These are phyloP conservation scores for Drepana falcataria DNA, from an alignment of 2,888 invertebrate species.

Conservation along the genomic window DNA sequence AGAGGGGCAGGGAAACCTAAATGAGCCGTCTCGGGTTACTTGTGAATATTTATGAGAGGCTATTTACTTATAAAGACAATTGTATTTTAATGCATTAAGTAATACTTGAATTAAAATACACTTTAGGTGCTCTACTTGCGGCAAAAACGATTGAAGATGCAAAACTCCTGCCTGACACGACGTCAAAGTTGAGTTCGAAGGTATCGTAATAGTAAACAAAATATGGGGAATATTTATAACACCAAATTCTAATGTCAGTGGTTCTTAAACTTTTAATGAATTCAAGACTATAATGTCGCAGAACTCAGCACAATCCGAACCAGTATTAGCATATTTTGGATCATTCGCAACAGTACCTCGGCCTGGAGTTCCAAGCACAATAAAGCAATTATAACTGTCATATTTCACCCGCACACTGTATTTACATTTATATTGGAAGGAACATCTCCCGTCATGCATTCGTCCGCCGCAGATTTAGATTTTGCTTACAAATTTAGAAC, in stretches of 20 bases:
- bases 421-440: constrained; percentile 76
- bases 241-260: neutral
- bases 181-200: no score
- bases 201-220: no score
- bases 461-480: constrained; percentile 27
- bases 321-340: constrained; percentile 51
- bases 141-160: no score
- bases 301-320: constrained; percentile 12
- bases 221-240: neutral
- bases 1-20: constrained; percentile 63
- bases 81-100: constrained; percentile 42
- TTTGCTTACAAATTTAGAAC: constrained; percentile 35
- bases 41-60: constrained; percentile 74
- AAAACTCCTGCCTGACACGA: no score
- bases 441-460: constrained; percentile 11
- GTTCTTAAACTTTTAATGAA: constrained; percentile 19
- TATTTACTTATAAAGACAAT: constrained; percentile 42
- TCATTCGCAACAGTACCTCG: constrained; percentile 24
- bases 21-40: constrained; percentile 72
- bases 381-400: constrained; percentile 77
- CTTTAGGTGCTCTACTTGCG: no score
- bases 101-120: no score
- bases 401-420: constrained; percentile 64
- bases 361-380: constrained; percentile 55
- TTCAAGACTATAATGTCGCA: constrained; percentile 8